Evolutionary conservation across 2,113 vertebrate genomes (phyloP), one percentile per base, ranked within the genome.

Genomic region (Oncorhynchus clarkii): DNA sequence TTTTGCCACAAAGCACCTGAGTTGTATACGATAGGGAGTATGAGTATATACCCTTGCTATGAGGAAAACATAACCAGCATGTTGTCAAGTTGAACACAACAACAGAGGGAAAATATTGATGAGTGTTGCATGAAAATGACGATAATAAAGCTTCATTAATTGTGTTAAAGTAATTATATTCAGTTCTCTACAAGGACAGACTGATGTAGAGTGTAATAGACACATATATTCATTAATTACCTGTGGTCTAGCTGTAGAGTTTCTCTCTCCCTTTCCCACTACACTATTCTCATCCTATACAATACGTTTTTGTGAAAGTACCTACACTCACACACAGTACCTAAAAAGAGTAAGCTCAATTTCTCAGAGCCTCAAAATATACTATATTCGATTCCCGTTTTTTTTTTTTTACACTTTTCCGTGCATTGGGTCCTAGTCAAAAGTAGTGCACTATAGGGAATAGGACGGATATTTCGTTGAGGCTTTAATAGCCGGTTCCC

Each of bases 191-290:
- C 85, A 84, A 1, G 14, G 74, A 54, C 72, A 48, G 77, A 67
- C 86, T 86, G 82, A 85, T 89, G 75, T 57, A 85, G 86, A 80
- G 85, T 85, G 85, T 86, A 87, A 88, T 66, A 86, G 67, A 83
- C 72, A 77, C 76, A 3, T 70, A 80, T 0, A 39, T 39, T 8
- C 27, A 24, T 27, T 45, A 78, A 24, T 66, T 64, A 12, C n/a
- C 59, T 60, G 59, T 20, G 20, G n/a, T 20, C 7, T n/a, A 12
- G 18, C 59, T 60, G 59, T n/a, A 8, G 59, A 60, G 59, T 9
- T 60, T 22, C 77, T 48, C 71, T 22, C 49, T 80, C 73, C 78
- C 70, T 82, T 85, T 78, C 54, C 66, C 22, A 57, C 59, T 80
- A 78, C 72, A 54, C 29, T 39, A 2, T 9, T 74, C 54, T n/a